Conservation (phyloP, 2,888 invertebrate genomes). For the Hartigia nigra region DNA sequence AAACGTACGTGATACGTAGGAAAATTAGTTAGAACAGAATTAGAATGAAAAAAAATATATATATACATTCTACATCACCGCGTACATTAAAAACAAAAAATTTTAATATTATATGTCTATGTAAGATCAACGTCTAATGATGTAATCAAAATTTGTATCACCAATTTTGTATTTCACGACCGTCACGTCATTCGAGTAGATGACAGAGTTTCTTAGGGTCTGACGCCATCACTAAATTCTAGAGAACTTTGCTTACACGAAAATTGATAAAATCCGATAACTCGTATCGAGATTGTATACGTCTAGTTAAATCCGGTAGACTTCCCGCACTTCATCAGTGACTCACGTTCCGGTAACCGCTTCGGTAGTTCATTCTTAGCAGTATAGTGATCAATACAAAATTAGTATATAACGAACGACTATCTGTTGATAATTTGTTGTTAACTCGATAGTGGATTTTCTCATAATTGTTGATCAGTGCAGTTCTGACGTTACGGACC, state of each 20-base stretch:
- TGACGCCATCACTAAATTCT: background rate
- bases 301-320: background rate
- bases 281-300: background rate
- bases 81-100: background rate
- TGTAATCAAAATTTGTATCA: background rate
- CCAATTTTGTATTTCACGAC: background rate
- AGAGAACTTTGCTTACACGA: background rate
- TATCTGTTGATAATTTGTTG: background rate
- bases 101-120: background rate
- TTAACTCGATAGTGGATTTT: background rate
- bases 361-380: background rate
- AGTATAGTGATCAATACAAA: background rate
- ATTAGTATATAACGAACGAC: background rate
- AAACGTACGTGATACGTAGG: background rate
- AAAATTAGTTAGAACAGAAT: background rate
- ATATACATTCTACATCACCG: background rate
- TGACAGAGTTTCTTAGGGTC: background rate
- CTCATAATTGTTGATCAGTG: background rate
- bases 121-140: background rate
- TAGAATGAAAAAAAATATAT: background rate
- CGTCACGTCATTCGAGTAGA: background rate
- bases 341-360: background rate
- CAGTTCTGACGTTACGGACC: constrained; percentile 5
- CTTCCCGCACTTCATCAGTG: background rate
- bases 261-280: background rate